Percentiles rank a stretch among this genome's conserved stretches.
Evolutionary conservation across 2,888 invertebrate species (phyloP).

Genomic region (Gisinianus flammeolus): DNA sequence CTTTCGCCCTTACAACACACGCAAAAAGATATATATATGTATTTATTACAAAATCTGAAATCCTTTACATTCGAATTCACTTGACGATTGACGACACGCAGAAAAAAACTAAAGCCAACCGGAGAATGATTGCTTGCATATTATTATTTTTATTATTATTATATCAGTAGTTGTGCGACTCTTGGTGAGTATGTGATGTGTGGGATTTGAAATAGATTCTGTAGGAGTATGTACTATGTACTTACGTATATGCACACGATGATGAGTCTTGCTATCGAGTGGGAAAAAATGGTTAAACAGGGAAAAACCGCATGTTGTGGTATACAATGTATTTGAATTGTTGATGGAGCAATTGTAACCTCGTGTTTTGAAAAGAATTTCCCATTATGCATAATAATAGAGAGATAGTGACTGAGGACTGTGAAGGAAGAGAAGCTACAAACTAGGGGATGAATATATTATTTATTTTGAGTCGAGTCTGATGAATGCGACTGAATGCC

Average conservation of each 20-base stretch:
- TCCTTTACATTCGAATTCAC: neutral
- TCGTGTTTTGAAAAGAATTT: constrained; percentile 5
- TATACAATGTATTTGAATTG: constrained; percentile 7
- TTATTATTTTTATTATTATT: neutral
- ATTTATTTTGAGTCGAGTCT: constrained; percentile 37
- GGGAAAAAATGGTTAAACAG: constrained; percentile 19
- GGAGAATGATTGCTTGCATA: neutral
- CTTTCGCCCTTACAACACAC: too few relatives aligned
- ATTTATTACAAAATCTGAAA: neutral
- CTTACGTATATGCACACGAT: neutral
- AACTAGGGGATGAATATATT: constrained; percentile 36
- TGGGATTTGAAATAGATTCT: constrained; percentile 1
- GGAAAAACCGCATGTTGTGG: constrained; percentile 32
- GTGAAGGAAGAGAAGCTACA: neutral
- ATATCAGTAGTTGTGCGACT: neutral
- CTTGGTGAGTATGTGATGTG: neutral
- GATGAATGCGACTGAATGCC: constrained; percentile 32
- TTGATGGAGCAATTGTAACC: constrained; percentile 31
- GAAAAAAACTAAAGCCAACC: neutral
- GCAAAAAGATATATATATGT: too few relatives aligned
- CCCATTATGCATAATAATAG: neutral
- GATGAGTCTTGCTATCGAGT: constrained; percentile 21
- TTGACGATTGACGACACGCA: neutral
- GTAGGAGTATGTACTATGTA: neutral
- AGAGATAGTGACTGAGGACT: neutral